A percentile compares a stretch with the other conserved stretches of the same genome.
Evolutionary conservation across 2,113 vertebrate genomes (phyloP).

Genomic region (Sarotherodon lohbergeri): DNA sequence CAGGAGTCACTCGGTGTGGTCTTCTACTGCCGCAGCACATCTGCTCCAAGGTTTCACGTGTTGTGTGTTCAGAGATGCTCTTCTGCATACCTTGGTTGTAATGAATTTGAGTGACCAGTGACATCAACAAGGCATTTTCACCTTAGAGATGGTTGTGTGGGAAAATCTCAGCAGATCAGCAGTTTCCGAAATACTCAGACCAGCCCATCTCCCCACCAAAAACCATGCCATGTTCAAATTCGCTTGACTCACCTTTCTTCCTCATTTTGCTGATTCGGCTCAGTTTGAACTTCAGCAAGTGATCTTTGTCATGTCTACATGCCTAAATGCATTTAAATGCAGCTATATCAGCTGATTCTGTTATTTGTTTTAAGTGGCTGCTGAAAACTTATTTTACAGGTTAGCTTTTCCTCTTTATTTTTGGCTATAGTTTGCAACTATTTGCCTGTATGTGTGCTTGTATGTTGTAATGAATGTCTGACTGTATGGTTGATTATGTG

Average conservation of each 20-base stretch:
- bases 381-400: background rate
- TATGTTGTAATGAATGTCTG: background rate
- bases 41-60: rapidly evolving
- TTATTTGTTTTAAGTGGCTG: background rate
- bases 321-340: background rate
- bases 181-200: background rate
- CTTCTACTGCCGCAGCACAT: background rate
- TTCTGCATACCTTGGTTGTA: background rate
- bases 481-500: background rate
- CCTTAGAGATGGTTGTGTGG: background rate
- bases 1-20: background rate
- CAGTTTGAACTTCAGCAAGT: background rate
- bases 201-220: background rate
- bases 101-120: background rate
- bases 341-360: background rate
- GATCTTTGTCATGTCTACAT: background rate
- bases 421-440: background rate
- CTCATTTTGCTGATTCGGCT: background rate
- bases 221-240: background rate
- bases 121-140: background rate
- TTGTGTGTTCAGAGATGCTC: background rate
- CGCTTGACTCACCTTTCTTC: background rate
- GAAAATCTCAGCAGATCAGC: background rate
- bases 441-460: background rate
- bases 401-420: background rate